These are phyloP conservation scores for Pristiophorus japonicus DNA, from an alignment of 2,113 vertebrate species.

Conservation along the genomic window DNA sequence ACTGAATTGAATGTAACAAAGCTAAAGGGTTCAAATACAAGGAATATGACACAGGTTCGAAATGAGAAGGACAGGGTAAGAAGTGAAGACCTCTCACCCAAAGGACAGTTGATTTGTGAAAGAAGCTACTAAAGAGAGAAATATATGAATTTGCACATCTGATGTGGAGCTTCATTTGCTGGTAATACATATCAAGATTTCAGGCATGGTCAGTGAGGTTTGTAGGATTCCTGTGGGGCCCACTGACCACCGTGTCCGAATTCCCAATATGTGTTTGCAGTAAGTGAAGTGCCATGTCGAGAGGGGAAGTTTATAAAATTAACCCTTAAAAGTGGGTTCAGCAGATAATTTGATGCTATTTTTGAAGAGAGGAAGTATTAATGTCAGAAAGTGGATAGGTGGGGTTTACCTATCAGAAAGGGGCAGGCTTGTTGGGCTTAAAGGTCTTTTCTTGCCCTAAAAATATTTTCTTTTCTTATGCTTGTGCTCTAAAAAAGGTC, in stretches of 20 bases:
- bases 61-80: background rate
- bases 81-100: background rate
- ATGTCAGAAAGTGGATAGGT: background rate
- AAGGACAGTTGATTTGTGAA: background rate
- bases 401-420: background rate
- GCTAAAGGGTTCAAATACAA: background rate
- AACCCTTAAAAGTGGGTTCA: background rate
- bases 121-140: background rate
- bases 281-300: background rate
- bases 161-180: background rate
- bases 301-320: background rate
- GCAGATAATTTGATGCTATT: background rate
- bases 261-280: background rate
- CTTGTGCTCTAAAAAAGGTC: background rate
- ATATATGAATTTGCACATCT: background rate
- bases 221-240: background rate
- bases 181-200: background rate
- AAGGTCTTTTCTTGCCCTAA: background rate
- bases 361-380: background rate
- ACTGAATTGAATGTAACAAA: background rate
- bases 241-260: background rate
- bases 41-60: background rate
- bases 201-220: background rate
- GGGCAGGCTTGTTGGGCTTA: background rate
- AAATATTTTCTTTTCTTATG: background rate